These are phyloP conservation scores for Neostethus bicornis DNA, from an alignment of 2,797 vertebrate genomes.

Conservation along the genomic window DNA sequence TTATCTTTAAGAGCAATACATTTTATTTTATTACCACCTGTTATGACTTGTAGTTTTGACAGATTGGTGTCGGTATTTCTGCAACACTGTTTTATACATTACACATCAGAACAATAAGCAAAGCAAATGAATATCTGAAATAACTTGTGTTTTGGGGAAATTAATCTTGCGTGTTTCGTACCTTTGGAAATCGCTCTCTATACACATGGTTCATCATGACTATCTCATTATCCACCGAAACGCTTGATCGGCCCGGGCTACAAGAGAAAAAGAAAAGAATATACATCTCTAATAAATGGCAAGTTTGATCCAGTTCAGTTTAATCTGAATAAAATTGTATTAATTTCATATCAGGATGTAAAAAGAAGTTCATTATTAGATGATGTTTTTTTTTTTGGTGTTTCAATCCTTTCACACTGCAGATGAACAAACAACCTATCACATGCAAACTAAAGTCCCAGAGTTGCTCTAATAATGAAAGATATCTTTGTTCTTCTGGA, in stretches of 20 bases:
- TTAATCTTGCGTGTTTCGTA: slow-evolving; percentile 49
- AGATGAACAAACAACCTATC: slow-evolving; percentile 56
- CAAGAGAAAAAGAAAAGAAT: slow-evolving; percentile 28
- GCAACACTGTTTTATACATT: no score
- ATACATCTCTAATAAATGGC: slow-evolving; percentile 2
- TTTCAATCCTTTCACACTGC: slow-evolving; percentile 57
- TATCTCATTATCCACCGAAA: slow-evolving; percentile 94
- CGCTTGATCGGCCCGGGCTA: slow-evolving; percentile 90
- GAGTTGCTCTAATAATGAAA: slow-evolving; percentile 53
- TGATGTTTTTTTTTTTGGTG: slow-evolving; percentile 26
- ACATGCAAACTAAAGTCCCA: slow-evolving; percentile 52
- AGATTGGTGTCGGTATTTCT: neutral
- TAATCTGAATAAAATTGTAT: slow-evolving; percentile 14
- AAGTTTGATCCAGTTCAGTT: slow-evolving; percentile 2
- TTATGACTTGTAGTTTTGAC: slow-evolving; percentile 4
- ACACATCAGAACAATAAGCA: no score
- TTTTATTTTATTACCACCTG: slow-evolving; percentile 10
- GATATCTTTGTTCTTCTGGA: slow-evolving; percentile 48
- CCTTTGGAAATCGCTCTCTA: slow-evolving; percentile 97
- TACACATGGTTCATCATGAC: slow-evolving; percentile 99
- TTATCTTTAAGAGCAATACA: slow-evolving; percentile 8
- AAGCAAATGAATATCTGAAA: no score
- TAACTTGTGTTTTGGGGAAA: neutral
- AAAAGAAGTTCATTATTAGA: no score
- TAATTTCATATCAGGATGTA: no score